These are phyloP conservation scores for Drosophila mojavensis DNA, from an alignment of 1,140 invertebrate genomes.

Conservation along the genomic window DNA sequence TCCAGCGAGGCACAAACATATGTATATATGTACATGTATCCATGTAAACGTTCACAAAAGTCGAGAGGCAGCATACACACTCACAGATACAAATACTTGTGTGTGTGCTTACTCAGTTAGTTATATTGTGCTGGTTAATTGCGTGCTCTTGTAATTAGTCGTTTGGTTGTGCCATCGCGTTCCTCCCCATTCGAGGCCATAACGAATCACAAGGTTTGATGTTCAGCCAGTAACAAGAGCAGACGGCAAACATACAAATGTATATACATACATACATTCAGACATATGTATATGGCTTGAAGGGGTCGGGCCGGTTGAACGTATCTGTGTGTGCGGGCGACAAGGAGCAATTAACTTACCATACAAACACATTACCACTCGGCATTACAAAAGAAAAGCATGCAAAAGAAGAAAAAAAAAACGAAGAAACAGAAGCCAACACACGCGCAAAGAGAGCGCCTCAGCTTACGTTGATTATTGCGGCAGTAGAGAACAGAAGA, in stretches of 20 bases:
- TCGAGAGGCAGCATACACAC: background rate
- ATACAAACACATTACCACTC: conserved; percentile 45
- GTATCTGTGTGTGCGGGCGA: conserved; percentile 28
- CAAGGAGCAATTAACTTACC: conserved; percentile 68
- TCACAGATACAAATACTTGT: too few species aligned
- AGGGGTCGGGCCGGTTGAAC: conserved; percentile 18
- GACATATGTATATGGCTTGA: conserved; percentile 3
- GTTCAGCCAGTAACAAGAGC: conserved; percentile 54
- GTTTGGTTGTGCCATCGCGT: conserved; percentile 19
- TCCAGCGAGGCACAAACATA: background rate
- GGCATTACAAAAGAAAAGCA: conserved; percentile 11
- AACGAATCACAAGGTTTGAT: conserved; percentile 63
- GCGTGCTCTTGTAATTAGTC: conserved; percentile 59
- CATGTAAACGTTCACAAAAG: too few species aligned
- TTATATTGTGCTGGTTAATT: conserved; percentile 43
- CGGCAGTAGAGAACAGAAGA: conserved; percentile 23
- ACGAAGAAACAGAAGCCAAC: conserved; percentile 4
- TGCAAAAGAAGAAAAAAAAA: background rate
- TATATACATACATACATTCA: too few species aligned
- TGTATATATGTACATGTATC: too few species aligned
- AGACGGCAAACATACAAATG: conserved; percentile 2
- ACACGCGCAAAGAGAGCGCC: conserved; percentile 16
- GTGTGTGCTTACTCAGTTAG: background rate
- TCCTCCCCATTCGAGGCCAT: conserved; percentile 41
- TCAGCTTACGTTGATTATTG: conserved; percentile 25